Evolutionary conservation across 2,113 vertebrate genomes (phyloP).

Genomic region (Semnopithecus entellus): DNA sequence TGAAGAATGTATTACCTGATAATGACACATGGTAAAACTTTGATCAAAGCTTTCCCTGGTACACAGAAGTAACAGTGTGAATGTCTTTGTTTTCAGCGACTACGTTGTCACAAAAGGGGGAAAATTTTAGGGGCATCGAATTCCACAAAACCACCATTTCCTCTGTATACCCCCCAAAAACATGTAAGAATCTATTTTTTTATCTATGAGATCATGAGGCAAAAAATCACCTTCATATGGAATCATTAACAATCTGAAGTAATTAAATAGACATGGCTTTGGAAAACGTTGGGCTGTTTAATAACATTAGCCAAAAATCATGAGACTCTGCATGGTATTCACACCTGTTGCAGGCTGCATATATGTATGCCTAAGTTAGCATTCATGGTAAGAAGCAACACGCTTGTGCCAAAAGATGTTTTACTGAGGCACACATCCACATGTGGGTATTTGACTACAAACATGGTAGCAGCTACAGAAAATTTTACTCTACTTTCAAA

Average conservation of each 20-base stretch:
- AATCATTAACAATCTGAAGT: not conserved
- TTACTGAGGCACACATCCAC: not conserved
- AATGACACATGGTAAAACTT: slow-evolving; percentile 81
- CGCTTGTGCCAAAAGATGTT: not conserved
- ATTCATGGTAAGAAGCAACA: not conserved
- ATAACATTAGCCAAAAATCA: not conserved
- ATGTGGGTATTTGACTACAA: not conserved
- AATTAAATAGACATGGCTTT: not conserved
- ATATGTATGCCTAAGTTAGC: not conserved
- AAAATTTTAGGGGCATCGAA: not conserved
- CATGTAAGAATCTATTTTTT: not conserved
- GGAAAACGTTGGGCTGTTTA: not conserved
- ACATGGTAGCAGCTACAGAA: not conserved
- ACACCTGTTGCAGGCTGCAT: not conserved
- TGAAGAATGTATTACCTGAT: slow-evolving; percentile 79
- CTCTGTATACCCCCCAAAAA: not conserved
- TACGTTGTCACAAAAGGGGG: not conserved
- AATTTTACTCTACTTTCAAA: not conserved
- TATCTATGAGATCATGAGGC: not conserved
- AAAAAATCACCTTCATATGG: not conserved
- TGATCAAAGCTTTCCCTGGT: slow-evolving; percentile 71
- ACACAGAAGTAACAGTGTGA: slow-evolving; percentile 54
- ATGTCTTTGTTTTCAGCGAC: slow-evolving; percentile 69
- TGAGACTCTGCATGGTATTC: not conserved
- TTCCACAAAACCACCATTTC: not conserved